Evolutionary conservation across 2,113 vertebrate species (phyloP), one percentile per base, ranked within the genome.

Genomic region (Pseudorasbora parva): DNA sequence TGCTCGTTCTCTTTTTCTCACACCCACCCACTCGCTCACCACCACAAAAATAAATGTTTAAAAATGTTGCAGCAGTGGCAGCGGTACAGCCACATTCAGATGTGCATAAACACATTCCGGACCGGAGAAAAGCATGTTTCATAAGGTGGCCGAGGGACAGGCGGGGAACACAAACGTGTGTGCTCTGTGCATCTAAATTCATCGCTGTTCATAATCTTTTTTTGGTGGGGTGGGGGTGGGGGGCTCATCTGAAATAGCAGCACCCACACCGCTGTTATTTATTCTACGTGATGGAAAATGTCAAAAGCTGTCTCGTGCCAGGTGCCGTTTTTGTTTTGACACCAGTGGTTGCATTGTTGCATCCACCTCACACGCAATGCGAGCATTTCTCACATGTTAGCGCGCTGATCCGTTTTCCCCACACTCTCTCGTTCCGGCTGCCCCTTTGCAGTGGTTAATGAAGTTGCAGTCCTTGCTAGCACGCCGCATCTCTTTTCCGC

Each of bases 391-490:
- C 90, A 87, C 87, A n/a, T n/a, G 89, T 89, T 57, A 91, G 91
- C 88, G 78, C 84, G 81, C 87, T 88, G 73, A 57, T 68, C 45
- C n/a, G 11, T 80, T 47, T 49, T 78, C 56, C 41, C 45, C 73
- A 45, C 68, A 17, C 87, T 89, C 92, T 92, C 82, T 91, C 91
- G 90, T 86, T 88, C 92, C 84, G 15, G 75, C 85, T 86, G 82
- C 82, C 71, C 85, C 87, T 89, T 89, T 89, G 74, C 88, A 81
- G 89, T 90, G 93, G 89, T 91, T 91, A 92, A 93, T 94, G 94
- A 93, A 94, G 93, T 94, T 94, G 91, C 79, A 30, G 88, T 87
- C 91, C 93, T 89, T 92, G 90, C 91, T 91, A 87, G 82, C 90
- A 84, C 85, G 86, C 84, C 89, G 82, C 86, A 90, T 86, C 91